Conservation (phyloP, 2,113 vertebrate genomes). For the Ceyx margarethae region DNA sequence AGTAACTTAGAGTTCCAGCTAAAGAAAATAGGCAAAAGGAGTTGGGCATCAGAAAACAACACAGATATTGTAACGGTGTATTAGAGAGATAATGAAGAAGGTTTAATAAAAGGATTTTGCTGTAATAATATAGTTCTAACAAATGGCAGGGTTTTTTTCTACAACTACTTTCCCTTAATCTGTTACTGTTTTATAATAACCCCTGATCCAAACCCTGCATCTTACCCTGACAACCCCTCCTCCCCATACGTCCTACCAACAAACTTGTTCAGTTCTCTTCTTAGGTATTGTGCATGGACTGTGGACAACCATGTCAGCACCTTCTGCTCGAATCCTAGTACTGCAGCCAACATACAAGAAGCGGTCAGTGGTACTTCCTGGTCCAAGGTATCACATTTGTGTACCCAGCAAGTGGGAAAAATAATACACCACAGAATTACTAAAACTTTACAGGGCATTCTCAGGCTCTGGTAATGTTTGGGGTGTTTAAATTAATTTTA, state of each 20-base stretch:
- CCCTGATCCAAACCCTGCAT: background rate
- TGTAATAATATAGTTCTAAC: background rate
- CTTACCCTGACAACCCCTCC: background rate
- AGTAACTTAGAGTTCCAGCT: background rate
- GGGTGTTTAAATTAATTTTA: background rate
- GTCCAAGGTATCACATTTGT: background rate
- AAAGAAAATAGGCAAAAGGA: background rate
- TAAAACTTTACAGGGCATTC: background rate
- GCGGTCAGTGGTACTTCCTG: background rate
- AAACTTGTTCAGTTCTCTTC: background rate
- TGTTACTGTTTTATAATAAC: background rate
- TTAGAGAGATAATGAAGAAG: background rate
- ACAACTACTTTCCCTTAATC: background rate
- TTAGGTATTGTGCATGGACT: background rate
- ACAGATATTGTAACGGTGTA: background rate
- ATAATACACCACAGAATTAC: background rate
- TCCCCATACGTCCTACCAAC: rapidly evolving
- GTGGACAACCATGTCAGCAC: background rate
- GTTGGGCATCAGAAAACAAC: background rate
- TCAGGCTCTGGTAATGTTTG: background rate
- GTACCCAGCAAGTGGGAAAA: background rate
- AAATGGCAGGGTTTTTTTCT: background rate
- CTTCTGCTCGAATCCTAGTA: background rate
- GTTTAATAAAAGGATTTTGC: background rate
- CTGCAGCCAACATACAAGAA: background rate